Conservation (phyloP, 2,797 vertebrate species). For the Sebastes wilsoni region DNA sequence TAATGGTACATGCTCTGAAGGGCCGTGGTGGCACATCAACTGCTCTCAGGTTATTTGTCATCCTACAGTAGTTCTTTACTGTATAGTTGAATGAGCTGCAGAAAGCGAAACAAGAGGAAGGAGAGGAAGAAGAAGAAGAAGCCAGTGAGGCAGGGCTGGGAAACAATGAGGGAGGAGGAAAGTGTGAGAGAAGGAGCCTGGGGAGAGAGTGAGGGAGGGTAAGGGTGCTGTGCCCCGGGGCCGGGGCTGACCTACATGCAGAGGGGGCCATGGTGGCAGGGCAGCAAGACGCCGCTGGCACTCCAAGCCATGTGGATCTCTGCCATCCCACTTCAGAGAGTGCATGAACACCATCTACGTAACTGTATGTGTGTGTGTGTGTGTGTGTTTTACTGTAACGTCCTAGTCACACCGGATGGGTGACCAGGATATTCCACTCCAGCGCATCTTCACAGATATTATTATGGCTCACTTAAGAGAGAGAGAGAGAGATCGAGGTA, state of each 20-base stretch:
- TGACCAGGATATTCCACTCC: constrained; percentile 62
- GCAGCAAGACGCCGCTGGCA: constrained; percentile 55
- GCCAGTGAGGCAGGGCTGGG: background rate
- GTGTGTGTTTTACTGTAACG: constrained; percentile 45
- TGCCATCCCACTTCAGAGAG: constrained; percentile 37
- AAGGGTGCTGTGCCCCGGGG: constrained; percentile 44
- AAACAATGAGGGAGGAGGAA: background rate
- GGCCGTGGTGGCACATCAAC: background rate
- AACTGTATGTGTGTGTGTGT: constrained; percentile 7
- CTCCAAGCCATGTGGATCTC: constrained; percentile 52
- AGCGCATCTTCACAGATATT: constrained; percentile 51
- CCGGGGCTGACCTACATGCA: constrained; percentile 76
- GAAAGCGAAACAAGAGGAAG: background rate
- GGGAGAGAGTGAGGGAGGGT: background rate
- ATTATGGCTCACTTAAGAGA: constrained; percentile 48
- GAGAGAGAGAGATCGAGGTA: background rate
- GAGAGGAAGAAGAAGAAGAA: background rate
- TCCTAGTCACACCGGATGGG: constrained; percentile 49
- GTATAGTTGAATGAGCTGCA: background rate
- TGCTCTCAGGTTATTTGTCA: background rate
- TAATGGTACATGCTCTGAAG: background rate
- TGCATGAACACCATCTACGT: constrained; percentile 31
- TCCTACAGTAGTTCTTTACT: background rate
- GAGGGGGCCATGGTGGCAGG: constrained; percentile 64
- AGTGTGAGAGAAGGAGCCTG: background rate